A percentile compares a stretch with the other conserved stretches of the same genome.
phyloP scores from a whole-genome alignment of 2,888 invertebrate species.

The Glaucopsyche alexis region DNA sequence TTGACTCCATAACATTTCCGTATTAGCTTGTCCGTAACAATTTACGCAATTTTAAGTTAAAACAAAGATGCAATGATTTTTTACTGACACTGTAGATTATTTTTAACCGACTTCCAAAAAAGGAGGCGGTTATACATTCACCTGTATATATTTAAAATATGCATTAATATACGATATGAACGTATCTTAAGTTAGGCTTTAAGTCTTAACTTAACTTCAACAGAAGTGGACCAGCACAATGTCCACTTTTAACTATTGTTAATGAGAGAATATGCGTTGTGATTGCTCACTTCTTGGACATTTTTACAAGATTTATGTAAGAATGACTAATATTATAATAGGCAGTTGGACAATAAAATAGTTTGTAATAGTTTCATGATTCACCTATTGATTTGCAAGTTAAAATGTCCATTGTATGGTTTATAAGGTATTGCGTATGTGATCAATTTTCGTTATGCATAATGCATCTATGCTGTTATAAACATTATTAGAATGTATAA shows the following conservation, averaged over 20 bases:
- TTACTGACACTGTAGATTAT: background rate
- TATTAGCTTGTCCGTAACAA: background rate
- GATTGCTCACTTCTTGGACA: no score
- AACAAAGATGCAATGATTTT: background rate
- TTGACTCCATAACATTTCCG: background rate
- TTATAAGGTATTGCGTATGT: slow-evolving; percentile 22
- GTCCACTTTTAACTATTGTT: no score
- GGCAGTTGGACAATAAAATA: background rate
- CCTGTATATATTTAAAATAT: no score
- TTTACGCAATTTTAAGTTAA: background rate
- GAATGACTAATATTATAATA: background rate
- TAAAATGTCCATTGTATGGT: slow-evolving; percentile 25
- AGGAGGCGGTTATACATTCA: no score
- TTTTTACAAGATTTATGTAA: no score
- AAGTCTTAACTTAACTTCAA: no score
- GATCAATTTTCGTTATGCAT: slow-evolving; percentile 21
- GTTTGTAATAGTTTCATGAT: background rate
- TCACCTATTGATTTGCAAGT: slow-evolving; percentile 8
- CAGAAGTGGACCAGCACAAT: no score
- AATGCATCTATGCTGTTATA: background rate
- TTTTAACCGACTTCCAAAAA: no score
- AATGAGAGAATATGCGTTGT: no score
- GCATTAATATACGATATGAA: no score
- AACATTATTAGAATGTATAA: slow-evolving; percentile 22
- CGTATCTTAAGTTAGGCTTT: no score